phyloP scores from a whole-genome alignment of 2,888 invertebrate genomes.

The Chrysolina americana region DNA sequence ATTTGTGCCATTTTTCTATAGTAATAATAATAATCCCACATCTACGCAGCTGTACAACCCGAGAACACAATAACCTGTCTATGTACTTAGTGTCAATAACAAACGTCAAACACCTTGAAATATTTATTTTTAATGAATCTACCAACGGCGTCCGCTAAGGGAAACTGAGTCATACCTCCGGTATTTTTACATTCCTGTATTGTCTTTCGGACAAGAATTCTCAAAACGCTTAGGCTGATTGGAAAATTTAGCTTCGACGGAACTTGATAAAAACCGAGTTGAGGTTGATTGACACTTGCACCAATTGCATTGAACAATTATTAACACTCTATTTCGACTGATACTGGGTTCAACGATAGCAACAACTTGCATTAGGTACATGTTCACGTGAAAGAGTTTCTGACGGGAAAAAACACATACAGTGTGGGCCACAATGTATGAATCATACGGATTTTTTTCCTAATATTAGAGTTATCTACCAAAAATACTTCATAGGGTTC shows the following conservation, averaged over 20 bases:
- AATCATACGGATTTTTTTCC: too few species aligned
- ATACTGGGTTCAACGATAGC: background rate
- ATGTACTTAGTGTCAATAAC: conserved; percentile 54
- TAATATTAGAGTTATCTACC: too few species aligned
- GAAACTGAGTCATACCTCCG: conserved; percentile 50
- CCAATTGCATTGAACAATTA: background rate
- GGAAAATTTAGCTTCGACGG: conserved; percentile 20
- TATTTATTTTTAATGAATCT: conserved; percentile 49
- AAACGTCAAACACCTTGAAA: conserved; percentile 50
- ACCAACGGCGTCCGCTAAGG: conserved; percentile 39
- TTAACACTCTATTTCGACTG: background rate
- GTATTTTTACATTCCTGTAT: conserved; percentile 39
- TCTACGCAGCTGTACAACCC: conserved; percentile 33
- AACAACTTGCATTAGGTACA: background rate
- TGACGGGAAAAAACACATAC: too few species aligned
- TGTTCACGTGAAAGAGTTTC: too few species aligned
- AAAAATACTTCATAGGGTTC: too few species aligned
- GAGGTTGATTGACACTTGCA: conserved; percentile 4
- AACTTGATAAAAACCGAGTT: conserved; percentile 20
- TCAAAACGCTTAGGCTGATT: conserved; percentile 5
- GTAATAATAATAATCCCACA: background rate
- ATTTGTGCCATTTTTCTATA: background rate
- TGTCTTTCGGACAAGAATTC: conserved; percentile 24
- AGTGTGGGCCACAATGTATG: too few species aligned
- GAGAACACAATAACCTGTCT: conserved; percentile 50